Conservation (phyloP, 2,888 invertebrate species). For the Yponomeuta plumbellus region DNA sequence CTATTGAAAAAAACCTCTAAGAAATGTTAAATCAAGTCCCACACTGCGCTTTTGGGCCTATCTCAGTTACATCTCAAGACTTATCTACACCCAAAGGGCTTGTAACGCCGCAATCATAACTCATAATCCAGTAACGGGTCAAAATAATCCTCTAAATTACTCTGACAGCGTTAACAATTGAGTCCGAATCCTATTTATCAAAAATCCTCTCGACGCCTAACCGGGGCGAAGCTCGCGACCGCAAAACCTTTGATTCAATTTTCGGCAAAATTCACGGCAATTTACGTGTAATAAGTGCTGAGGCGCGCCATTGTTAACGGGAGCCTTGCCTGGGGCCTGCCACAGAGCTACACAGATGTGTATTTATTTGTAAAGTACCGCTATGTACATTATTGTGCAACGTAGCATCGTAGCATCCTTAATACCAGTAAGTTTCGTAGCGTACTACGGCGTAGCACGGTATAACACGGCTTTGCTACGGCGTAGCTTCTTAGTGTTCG, state of each 20-base stretch:
- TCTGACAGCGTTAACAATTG: not conserved
- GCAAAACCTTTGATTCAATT: not conserved
- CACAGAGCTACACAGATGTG: not conserved
- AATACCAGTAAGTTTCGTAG: no score
- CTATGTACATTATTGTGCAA: no score
- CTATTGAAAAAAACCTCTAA: no score
- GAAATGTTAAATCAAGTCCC: no score
- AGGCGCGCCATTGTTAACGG: not conserved
- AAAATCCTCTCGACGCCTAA: not conserved
- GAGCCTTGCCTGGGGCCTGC: not conserved
- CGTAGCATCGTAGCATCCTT: no score
- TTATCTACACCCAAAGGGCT: not conserved
- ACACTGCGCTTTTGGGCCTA: no score
- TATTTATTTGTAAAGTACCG: not conserved
- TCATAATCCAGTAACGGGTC: not conserved
- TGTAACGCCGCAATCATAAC: not conserved
- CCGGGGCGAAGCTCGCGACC: not conserved
- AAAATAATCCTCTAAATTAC: not conserved
- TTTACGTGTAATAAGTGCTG: not conserved
- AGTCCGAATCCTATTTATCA: not conserved
- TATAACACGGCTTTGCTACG: no score
- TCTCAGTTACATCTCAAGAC: not conserved
- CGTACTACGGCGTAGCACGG: no score
- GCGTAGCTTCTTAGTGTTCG: no score
- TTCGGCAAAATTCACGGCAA: not conserved